phyloP scores from a whole-genome alignment of 2,888 invertebrate genomes.

The Creontiades dilutus region DNA sequence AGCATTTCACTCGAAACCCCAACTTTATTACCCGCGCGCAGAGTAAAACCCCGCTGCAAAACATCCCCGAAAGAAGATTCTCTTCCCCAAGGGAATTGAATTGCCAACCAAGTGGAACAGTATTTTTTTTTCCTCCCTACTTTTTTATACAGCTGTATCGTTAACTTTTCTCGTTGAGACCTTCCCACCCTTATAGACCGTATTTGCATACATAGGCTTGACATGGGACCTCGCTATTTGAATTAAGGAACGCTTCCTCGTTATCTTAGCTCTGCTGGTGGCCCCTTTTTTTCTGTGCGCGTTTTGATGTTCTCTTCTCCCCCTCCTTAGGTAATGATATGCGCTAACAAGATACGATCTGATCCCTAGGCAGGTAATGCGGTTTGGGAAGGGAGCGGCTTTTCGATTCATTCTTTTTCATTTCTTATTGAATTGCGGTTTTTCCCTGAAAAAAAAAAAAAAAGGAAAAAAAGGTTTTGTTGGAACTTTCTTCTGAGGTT shows the following conservation, averaged over 20 bases:
- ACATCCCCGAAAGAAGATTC: constrained; percentile 67
- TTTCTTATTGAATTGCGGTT: constrained; percentile 56
- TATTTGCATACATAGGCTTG: constrained; percentile 69
- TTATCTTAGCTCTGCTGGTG: constrained; percentile 53
- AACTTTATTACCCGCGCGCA: constrained; percentile 44
- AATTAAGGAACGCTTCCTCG: constrained; percentile 62
- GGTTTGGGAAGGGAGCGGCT: constrained; percentile 10
- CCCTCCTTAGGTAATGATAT: constrained; percentile 55
- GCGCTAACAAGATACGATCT: constrained; percentile 62
- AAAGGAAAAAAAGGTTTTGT: constrained; percentile 14
- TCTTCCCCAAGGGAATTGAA: constrained; percentile 60
- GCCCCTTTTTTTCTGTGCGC: neutral
- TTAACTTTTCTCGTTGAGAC: constrained; percentile 56
- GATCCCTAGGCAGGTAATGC: constrained; percentile 53
- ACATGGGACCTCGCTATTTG: constrained; percentile 65
- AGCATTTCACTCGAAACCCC: constrained; percentile 48
- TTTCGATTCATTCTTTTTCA: constrained; percentile 50
- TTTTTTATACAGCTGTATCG: constrained; percentile 70
- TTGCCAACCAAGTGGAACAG: constrained; percentile 71
- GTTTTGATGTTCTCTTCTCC: constrained; percentile 58
- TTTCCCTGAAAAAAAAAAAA: neutral
- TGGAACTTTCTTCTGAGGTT: neutral
- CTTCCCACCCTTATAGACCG: constrained; percentile 25
- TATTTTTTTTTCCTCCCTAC: constrained; percentile 47
- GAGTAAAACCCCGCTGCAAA: constrained; percentile 29